These are phyloP conservation scores for Megaleporinus macrocephalus DNA, from an alignment of 2,113 vertebrate species.

Conservation along the genomic window DNA sequence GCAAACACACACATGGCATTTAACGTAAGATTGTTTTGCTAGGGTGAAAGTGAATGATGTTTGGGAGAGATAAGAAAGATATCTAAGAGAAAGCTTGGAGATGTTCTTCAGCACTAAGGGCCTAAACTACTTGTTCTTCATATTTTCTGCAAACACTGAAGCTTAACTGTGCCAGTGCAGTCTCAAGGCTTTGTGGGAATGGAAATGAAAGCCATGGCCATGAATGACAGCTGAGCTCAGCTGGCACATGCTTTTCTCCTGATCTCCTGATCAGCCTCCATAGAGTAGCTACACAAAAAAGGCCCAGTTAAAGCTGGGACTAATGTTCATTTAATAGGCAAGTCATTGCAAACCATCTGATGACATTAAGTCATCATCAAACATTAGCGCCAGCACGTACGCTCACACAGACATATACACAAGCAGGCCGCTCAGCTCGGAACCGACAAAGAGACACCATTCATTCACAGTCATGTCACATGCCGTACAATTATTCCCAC, in stretches of 20 bases:
- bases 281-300: not conserved
- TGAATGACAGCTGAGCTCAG: slow-evolving; percentile 25
- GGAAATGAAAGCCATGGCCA: not conserved
- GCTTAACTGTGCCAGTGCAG: slow-evolving; percentile 25
- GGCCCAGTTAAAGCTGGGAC: not conserved
- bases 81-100: not conserved
- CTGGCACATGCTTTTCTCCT: not conserved
- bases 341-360: slow-evolving; percentile 31
- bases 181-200: slow-evolving; percentile 7
- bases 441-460: slow-evolving; percentile 28
- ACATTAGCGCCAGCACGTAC: slow-evolving; percentile 1
- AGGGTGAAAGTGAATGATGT: not conserved
- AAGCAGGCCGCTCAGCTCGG: not conserved
- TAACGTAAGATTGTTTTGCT: too few species aligned
- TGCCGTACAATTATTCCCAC: slow-evolving; percentile 47
- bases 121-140: not conserved
- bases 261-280: not conserved
- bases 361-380: slow-evolving; percentile 23
- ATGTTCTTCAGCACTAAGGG: slow-evolving; percentile 4
- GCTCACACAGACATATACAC: slow-evolving; percentile 7
- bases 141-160: slow-evolving; percentile 11
- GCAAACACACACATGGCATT: too few species aligned
- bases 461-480: slow-evolving; percentile 47
- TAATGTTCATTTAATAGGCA: slow-evolving; percentile 12
- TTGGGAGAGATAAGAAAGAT: not conserved